Evolutionary conservation across 2,888 invertebrate genomes (phyloP).

Genomic region (Stenchaetothrips biformis): DNA sequence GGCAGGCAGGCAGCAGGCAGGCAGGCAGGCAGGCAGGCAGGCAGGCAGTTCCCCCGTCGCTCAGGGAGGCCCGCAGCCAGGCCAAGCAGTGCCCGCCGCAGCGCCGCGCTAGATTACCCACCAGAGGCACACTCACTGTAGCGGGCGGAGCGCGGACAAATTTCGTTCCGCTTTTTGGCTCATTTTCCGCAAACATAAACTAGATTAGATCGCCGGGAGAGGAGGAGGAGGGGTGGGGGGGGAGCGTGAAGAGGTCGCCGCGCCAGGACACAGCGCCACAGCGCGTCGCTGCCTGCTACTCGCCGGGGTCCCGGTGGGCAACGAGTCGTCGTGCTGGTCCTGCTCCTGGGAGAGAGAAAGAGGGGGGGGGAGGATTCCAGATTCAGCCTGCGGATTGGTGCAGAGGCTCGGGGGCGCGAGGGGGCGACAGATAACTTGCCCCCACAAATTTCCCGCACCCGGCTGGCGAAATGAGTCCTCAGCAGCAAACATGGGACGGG

Average conservation of each 20-base stretch:
- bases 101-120: too few species aligned
- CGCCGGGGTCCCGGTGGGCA: too few species aligned
- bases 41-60: too few species aligned
- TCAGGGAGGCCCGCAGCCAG: too few species aligned
- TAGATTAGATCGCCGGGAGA: slow-evolving; percentile 5
- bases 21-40: too few species aligned
- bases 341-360: neutral
- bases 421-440: slow-evolving; percentile 16
- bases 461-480: slow-evolving; percentile 14
- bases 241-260: neutral
- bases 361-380: neutral
- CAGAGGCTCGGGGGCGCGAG: neutral
- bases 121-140: neutral
- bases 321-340: neutral
- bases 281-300: too few species aligned
- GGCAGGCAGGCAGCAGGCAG: too few species aligned
- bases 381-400: neutral
- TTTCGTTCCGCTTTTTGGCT: slow-evolving; percentile 2
- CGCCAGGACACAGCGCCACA: neutral
- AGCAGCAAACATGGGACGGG: too few species aligned
- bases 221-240: neutral
- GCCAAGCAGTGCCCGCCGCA: too few species aligned
- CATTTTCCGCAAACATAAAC: slow-evolving; percentile 21
- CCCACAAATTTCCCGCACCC: slow-evolving; percentile 16
- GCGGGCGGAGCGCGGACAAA: neutral